These are phyloP conservation scores for Fregetta grallaria DNA, from an alignment of 2,113 vertebrate species.

Conservation along the genomic window DNA sequence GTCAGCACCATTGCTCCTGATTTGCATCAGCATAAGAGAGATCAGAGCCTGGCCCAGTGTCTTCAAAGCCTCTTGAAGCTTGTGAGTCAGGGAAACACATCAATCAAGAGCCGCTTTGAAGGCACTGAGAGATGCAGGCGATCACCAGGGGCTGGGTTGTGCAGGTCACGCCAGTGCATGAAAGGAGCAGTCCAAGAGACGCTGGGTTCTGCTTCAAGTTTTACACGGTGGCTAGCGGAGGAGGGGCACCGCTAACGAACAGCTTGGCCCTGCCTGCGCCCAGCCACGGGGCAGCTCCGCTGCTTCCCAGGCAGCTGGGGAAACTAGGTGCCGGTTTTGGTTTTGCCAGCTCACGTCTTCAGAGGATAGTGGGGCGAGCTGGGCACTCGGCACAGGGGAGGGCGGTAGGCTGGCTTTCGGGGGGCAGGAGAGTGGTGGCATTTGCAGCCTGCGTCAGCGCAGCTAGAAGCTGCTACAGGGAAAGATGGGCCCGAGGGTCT, in stretches of 20 bases:
- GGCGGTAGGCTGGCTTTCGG: background rate
- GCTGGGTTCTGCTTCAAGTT: slow-evolving; percentile 51
- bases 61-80: slow-evolving; percentile 57
- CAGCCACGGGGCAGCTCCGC: rapidly evolving
- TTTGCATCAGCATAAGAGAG: slow-evolving; percentile 54
- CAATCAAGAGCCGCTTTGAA: slow-evolving; percentile 61
- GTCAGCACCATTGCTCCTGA: slow-evolving; percentile 63
- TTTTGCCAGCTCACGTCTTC: background rate
- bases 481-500: background rate
- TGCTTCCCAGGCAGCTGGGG: background rate
- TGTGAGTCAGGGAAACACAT: slow-evolving; percentile 60
- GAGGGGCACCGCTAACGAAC: background rate
- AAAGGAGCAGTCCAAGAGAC: background rate
- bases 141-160: slow-evolving; percentile 33
- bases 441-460: background rate
- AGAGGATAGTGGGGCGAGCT: rapidly evolving
- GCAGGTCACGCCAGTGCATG: slow-evolving; percentile 36
- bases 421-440: rapidly evolving
- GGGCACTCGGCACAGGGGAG: too few relatives aligned
- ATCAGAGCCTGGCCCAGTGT: slow-evolving; percentile 51
- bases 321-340: rapidly evolving
- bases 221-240: background rate
- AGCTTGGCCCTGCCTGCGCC: background rate
- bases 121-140: slow-evolving; percentile 9
- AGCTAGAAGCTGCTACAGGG: background rate